Conservation (phyloP, 2,888 invertebrate genomes). For the Galeruca laticollis region DNA sequence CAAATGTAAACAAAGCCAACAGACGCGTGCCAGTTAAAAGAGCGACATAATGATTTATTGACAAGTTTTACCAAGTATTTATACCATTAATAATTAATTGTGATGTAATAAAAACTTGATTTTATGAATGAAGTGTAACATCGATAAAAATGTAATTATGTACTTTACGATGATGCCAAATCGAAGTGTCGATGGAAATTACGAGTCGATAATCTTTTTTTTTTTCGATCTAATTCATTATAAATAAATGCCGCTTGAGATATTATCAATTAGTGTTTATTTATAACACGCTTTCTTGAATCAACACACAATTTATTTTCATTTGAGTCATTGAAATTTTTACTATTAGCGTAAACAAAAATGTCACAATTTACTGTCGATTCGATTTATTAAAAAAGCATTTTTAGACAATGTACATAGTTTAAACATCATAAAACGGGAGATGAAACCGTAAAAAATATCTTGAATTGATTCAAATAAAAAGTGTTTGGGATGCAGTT, state of each 20-base stretch:
- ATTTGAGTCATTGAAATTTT: too few relatives aligned
- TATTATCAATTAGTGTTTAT: background rate
- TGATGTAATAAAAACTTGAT: conserved; percentile 44
- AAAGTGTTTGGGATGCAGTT: too few relatives aligned
- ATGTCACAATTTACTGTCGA: too few relatives aligned
- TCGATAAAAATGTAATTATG: conserved; percentile 50
- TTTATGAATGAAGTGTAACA: conserved; percentile 54
- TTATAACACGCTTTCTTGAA: too few relatives aligned
- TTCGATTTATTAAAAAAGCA: too few relatives aligned
- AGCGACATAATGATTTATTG: conserved; percentile 26
- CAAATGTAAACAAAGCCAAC: conserved; percentile 19
- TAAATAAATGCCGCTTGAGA: background rate
- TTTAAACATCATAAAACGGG: too few relatives aligned
- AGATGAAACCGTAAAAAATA: too few relatives aligned
- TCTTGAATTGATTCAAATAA: too few relatives aligned
- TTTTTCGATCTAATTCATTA: too few relatives aligned
- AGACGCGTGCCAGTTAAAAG: conserved; percentile 21
- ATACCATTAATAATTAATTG: conserved; percentile 23
- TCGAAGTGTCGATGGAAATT: conserved; percentile 44
- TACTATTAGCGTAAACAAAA: too few relatives aligned
- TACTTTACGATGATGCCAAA: conserved; percentile 56
- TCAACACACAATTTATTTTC: too few relatives aligned
- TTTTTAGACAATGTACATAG: too few relatives aligned
- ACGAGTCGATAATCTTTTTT: background rate
- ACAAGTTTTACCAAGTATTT: conserved; percentile 16